Evolutionary conservation across 1,140 invertebrate species (phyloP), one percentile per base, ranked within the genome.

Genomic region (Aphaenogaster rudis): DNA sequence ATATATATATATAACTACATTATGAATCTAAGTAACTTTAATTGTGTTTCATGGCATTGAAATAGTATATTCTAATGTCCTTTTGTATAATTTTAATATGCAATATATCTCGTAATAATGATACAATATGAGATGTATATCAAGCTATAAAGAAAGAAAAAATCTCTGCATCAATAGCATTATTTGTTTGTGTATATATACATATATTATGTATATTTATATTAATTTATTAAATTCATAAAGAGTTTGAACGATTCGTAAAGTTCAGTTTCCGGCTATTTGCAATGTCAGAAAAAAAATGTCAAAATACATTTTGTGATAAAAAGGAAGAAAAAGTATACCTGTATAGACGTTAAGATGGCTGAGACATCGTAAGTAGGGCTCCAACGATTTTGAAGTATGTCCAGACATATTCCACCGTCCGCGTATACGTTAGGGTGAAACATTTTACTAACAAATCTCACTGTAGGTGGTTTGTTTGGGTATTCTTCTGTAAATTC

Each of bases 401-500:
- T 99, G 96, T 99, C 99, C 96, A 99, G 97, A 96, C 99, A 99
- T 94, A 99, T 99, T 93, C 99, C 99, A 93, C 99, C 99, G 97
- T 99, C 99, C 67, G 99, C 99, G 96, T 99, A 99, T 42, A 99
- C 99, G 97, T 99, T 99, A 84, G 99, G 99, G 97, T 99, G 99
- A 96, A 99, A 99, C 99, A 99, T 99, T 97, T 99, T 99, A 92
- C 99, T 99, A 86, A 99, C 98, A 96, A 99, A 99, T 96, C 99
- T 97, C 80, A 99, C 99, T 93, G 98, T 99, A 74, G 99, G 99
- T 92, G 99, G 99, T 97, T 99, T 99, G 96, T 99, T 99, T 86
- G 99, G 99, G 96, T 99, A 99, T 96, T 99, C 99, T 97, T 99
- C 99, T 93, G 99, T 99, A 96, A 99, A 99, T 97, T 99, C 99